These are phyloP conservation scores for Herminia tarsipennalis DNA, from an alignment of 2,888 invertebrate species.

Conservation along the genomic window DNA sequence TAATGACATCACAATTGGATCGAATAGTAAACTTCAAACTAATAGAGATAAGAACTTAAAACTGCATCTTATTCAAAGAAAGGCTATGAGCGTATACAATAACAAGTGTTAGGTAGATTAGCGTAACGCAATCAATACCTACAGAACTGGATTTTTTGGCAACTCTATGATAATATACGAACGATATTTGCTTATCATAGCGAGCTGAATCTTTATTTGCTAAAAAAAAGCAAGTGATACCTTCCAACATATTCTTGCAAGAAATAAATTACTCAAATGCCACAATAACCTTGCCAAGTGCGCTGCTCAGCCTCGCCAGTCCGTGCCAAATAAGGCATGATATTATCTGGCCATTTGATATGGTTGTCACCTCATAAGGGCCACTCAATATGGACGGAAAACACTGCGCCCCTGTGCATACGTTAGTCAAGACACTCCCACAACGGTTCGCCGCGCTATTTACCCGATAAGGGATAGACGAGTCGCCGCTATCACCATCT, in stretches of 20 bases:
- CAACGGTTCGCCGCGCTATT: constrained; percentile 54
- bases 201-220: too few relatives aligned
- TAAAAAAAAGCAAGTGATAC: too few relatives aligned
- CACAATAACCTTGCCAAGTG: constrained; percentile 40
- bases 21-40: too few relatives aligned
- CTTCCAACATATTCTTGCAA: neutral
- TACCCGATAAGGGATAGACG: constrained; percentile 64
- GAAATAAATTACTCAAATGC: constrained; percentile 17
- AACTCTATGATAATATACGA: too few relatives aligned
- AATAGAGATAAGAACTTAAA: too few relatives aligned
- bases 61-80: too few relatives aligned
- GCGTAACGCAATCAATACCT: too few relatives aligned
- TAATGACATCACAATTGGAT: too few relatives aligned
- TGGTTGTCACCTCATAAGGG: constrained; percentile 56
- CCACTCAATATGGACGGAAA: constrained; percentile 46
- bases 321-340: constrained; percentile 46
- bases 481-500: constrained; percentile 65
- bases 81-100: too few relatives aligned
- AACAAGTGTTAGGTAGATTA: too few relatives aligned
- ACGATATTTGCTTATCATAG: too few relatives aligned
- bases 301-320: constrained; percentile 34
- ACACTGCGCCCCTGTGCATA: constrained; percentile 49
- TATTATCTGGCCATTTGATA: constrained; percentile 56
- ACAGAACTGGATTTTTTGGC: too few relatives aligned
- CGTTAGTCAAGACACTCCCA: constrained; percentile 48